Evolutionary conservation across 2,888 invertebrate genomes (phyloP).

Genomic region (Spilosoma lubricipeda): DNA sequence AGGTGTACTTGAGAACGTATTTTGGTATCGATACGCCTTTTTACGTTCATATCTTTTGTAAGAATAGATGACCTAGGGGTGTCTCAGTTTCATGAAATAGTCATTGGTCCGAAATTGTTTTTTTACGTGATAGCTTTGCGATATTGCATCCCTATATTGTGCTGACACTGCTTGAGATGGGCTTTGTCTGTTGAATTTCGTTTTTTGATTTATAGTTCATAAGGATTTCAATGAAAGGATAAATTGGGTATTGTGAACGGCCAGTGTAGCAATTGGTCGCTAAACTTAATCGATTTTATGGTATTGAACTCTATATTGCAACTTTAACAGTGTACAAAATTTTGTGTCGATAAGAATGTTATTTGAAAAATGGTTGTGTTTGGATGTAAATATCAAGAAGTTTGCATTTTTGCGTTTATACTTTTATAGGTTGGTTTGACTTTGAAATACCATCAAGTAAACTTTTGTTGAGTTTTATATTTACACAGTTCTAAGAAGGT

Average conservation of each 20-base stretch:
- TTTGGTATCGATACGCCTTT: constrained; percentile 32
- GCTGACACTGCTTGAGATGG: constrained; percentile 6
- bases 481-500: background rate
- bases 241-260: background rate
- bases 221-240: background rate
- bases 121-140: constrained; percentile 14
- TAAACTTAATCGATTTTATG: background rate
- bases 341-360: background rate
- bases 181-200: constrained; percentile 6
- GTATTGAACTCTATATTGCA: background rate
- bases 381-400: background rate
- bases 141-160: constrained; percentile 11
- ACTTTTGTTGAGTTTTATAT: too few relatives aligned
- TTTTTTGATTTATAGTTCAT: constrained; percentile 1
- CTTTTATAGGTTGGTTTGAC: background rate
- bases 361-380: background rate
- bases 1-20: constrained; percentile 43
- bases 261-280: too few relatives aligned
- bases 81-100: constrained; percentile 23
- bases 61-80: constrained; percentile 24
- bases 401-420: background rate
- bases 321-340: background rate
- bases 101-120: constrained; percentile 21
- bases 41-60: constrained; percentile 29
- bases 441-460: background rate